Conservation (phyloP, 1,140 invertebrate genomes). For the Microplitis mediator region DNA sequence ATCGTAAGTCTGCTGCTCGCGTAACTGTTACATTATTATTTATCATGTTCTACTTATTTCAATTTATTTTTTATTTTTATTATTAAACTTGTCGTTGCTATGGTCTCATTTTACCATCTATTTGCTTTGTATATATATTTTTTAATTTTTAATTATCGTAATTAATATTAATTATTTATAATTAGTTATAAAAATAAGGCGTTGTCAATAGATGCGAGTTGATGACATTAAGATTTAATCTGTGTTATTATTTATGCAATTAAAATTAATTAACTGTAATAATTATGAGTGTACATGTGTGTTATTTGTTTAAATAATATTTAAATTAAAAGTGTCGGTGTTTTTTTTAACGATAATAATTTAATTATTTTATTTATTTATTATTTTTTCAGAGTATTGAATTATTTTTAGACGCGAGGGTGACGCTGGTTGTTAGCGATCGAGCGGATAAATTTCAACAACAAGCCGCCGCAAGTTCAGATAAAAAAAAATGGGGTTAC, state of each 20-base stretch:
- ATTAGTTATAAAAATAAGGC: not conserved
- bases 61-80: not conserved
- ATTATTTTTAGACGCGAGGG: slow-evolving; percentile 65
- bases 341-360: not conserved
- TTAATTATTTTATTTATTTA: slow-evolving; percentile 9
- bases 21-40: not conserved
- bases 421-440: slow-evolving; percentile 67
- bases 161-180: not conserved
- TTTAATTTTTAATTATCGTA: not conserved
- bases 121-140: not conserved
- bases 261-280: no score
- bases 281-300: no score
- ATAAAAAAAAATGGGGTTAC: slow-evolving; percentile 56
- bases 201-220: not conserved
- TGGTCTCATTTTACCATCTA: not conserved
- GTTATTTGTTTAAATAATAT: slow-evolving; percentile 1
- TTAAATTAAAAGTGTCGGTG: not conserved
- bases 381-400: slow-evolving; percentile 61
- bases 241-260: no score
- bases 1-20: slow-evolving; percentile 25
- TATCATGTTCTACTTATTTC: not conserved
- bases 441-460: slow-evolving; percentile 53
- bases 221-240: not conserved
- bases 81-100: not conserved
- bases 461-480: slow-evolving; percentile 26